Evolutionary conservation across 2,113 vertebrate species (phyloP).

Genomic region (Solenodon paradoxus): DNA sequence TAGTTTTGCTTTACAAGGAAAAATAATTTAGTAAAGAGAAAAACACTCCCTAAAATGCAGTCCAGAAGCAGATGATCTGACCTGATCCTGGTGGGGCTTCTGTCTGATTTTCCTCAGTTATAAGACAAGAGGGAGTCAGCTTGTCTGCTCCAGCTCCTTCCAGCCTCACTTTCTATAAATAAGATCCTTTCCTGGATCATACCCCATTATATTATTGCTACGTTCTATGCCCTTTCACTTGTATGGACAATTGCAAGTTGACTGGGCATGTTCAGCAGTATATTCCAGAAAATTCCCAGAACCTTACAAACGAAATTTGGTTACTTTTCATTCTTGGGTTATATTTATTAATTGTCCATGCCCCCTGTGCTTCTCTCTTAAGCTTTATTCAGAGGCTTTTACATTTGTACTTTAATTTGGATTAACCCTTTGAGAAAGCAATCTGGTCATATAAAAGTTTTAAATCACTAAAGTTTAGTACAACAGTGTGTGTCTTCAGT

Average conservation of each 20-base stretch:
- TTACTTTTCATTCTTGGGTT: neutral
- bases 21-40: neutral
- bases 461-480: neutral
- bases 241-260: neutral
- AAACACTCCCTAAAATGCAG: neutral
- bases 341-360: neutral
- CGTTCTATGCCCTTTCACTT: neutral
- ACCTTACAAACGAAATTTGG: neutral
- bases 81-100: neutral
- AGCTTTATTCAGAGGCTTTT: slow-evolving; percentile 13
- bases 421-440: slow-evolving; percentile 38
- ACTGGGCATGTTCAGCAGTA: neutral
- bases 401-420: neutral
- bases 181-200: neutral
- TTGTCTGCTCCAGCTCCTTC: neutral
- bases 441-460: neutral
- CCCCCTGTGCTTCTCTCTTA: neutral
- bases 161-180: slow-evolving; percentile 29
- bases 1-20: neutral
- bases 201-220: neutral
- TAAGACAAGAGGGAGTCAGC: neutral
- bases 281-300: neutral
- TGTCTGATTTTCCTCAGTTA: neutral
- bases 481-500: neutral
- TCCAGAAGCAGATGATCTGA: neutral